Evolutionary conservation across 1,140 invertebrate genomes (phyloP).

Genomic region (Muscidifurax raptorellus): DNA sequence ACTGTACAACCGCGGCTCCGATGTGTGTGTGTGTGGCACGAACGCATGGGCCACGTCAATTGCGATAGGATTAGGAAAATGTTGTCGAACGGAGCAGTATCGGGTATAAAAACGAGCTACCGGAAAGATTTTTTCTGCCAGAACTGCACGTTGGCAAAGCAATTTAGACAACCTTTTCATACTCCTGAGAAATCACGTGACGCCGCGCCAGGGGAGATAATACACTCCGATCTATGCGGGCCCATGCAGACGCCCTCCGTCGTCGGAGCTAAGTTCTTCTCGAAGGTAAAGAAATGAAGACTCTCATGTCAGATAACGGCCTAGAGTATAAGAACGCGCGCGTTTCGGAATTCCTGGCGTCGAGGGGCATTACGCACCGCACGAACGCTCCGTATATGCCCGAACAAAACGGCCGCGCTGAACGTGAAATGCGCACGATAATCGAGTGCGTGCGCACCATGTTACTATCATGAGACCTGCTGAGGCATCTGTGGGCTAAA

Average conservation of each 20-base stretch:
- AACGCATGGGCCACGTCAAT: conserved; percentile 48
- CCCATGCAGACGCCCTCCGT: conserved; percentile 57
- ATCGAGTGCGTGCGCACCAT: conserved; percentile 69
- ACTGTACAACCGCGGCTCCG: not conserved
- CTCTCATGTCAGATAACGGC: conserved; percentile 57
- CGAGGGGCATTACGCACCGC: conserved; percentile 45
- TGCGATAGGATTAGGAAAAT: conserved; percentile 34
- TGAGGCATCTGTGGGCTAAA: no score
- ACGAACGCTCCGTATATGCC: conserved; percentile 65
- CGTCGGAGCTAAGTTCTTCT: no score
- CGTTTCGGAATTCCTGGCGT: conserved; percentile 37
- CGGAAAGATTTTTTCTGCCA: conserved; percentile 30
- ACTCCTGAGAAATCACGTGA: conserved; percentile 47
- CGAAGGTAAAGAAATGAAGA: no score
- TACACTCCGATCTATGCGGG: conserved; percentile 68
- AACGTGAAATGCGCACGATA: conserved; percentile 65
- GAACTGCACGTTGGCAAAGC: conserved; percentile 16
- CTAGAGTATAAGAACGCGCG: conserved; percentile 49
- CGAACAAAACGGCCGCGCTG: conserved; percentile 68
- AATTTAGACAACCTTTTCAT: conserved; percentile 8
- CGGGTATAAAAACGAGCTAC: not conserved
- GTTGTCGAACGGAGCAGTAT: conserved; percentile 36
- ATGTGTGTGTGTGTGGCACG: conserved; percentile 22
- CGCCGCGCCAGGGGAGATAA: conserved; percentile 56
- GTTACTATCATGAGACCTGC: conserved; percentile 58